A percentile compares a stretch with the other conserved stretches of the same genome.
These are phyloP conservation scores for Phaenicophaeus curvirostris DNA, from an alignment of 2,797 vertebrate genomes.

Conservation along the genomic window DNA sequence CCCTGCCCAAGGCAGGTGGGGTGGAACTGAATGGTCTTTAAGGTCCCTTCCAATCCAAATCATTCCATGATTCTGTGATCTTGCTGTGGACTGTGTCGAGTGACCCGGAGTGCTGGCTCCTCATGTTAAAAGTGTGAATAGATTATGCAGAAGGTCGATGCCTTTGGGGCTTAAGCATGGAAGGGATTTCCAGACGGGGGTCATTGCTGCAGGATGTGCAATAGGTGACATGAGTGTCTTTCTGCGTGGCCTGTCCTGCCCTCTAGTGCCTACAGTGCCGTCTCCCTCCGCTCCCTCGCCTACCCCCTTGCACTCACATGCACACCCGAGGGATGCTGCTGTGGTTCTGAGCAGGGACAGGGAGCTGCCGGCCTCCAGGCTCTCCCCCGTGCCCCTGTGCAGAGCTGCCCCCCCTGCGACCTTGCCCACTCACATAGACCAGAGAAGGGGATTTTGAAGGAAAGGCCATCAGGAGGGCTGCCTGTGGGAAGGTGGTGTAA, in stretches of 20 bases:
- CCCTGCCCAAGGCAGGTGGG: too few relatives aligned
- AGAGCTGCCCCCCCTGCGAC: neutral
- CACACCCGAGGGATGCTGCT: neutral
- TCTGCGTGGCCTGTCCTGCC: neutral
- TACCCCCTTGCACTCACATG: rapidly evolving
- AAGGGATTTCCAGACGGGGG: rapidly evolving
- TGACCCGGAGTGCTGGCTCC: neutral
- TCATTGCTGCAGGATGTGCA: neutral
- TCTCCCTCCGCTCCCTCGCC: neutral
- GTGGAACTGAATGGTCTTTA: neutral
- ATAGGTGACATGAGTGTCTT: neutral
- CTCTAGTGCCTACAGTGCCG: neutral
- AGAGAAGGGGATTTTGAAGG: neutral
- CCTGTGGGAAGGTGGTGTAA: neutral
- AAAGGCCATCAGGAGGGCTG: neutral
- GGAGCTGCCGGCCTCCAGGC: neutral
- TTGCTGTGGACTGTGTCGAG: neutral
- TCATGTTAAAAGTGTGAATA: neutral
- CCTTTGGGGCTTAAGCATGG: neutral
- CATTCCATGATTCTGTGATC: neutral
- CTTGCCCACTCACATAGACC: neutral
- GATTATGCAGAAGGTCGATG: neutral
- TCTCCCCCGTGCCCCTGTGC: rapidly evolving
- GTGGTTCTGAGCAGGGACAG: neutral
- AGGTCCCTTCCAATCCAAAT: neutral